These are phyloP conservation scores for Podotricha telesiphe DNA, from an alignment of 2,888 invertebrate genomes.

Conservation along the genomic window DNA sequence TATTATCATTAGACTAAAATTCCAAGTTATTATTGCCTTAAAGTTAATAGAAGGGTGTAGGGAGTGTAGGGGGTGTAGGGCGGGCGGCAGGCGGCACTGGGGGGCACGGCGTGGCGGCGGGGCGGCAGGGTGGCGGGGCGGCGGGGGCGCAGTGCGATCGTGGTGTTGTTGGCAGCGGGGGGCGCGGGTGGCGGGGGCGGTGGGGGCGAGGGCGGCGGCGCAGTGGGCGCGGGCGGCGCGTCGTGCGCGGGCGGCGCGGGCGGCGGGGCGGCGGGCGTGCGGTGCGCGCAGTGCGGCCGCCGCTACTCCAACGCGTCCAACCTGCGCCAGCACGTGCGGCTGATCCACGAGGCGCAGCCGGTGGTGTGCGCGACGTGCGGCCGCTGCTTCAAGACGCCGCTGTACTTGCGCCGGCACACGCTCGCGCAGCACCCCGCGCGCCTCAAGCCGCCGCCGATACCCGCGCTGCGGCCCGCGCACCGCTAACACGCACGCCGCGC, in stretches of 20 bases:
- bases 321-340: conserved; percentile 89
- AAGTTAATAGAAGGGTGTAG: neutral
- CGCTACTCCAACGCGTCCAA: conserved; percentile 89
- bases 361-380: conserved; percentile 88
- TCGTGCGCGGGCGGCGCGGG: conserved; percentile 35
- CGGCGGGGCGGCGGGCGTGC: conserved; percentile 60
- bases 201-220: conserved; percentile 72
- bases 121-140: conserved; percentile 43
- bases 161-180: conserved; percentile 38
- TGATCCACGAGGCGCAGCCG: conserved; percentile 88
- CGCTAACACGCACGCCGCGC: conserved; percentile 37
- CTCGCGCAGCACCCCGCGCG: conserved; percentile 86
- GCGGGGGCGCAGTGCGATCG: conserved; percentile 41
- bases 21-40: neutral
- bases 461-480: conserved; percentile 62
- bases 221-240: conserved; percentile 57
- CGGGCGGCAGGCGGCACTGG: conserved; percentile 35
- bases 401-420: conserved; percentile 89
- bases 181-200: conserved; percentile 52
- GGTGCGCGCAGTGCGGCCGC: conserved; percentile 87
- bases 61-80: conserved; percentile 10
- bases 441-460: conserved; percentile 66
- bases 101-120: conserved; percentile 45
- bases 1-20: neutral
- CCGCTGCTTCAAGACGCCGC: conserved; percentile 89